A percentile compares a stretch with the other conserved stretches of the same genome.
Evolutionary conservation across 1,140 invertebrate species (phyloP).

Genomic region (Palaemon carinicauda): DNA sequence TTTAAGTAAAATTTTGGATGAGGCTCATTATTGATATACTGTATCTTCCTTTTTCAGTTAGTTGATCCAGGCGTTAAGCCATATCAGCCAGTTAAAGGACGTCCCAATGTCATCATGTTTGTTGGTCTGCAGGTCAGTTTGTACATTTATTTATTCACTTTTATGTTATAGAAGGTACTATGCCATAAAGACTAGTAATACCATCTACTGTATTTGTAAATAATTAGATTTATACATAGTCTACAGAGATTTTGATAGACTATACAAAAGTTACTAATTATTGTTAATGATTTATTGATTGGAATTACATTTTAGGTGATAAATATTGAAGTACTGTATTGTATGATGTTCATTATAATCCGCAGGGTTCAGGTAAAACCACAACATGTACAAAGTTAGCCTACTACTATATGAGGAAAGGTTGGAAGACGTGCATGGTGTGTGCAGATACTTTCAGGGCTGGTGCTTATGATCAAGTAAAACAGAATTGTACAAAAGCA

Average conservation of each 20-base stretch:
- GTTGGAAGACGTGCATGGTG: conserved; percentile 98
- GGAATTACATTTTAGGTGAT: no score
- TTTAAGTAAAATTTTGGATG: neutral
- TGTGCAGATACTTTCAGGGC: conserved; percentile 99
- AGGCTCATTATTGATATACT: neutral
- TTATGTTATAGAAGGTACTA: no score
- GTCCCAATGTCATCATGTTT: conserved; percentile 99
- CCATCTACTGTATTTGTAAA: no score
- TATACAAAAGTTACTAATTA: no score
- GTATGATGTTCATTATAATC: neutral
- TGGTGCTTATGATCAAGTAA: conserved; percentile 99
- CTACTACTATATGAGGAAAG: conserved; percentile 98
- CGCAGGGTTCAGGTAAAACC: conserved; percentile 96
- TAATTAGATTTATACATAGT: no score
- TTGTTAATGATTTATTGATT: no score
- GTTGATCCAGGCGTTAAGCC: conserved; percentile 98
- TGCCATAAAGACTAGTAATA: no score
- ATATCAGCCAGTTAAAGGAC: conserved; percentile 94
- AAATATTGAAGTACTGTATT: neutral
- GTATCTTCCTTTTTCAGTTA: conserved; percentile 71
- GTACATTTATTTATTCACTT: no score
- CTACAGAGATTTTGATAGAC: no score
- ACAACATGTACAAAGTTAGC: conserved; percentile 99
- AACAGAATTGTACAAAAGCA: conserved; percentile 99
- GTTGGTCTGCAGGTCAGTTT: conserved; percentile 82